Conservation (phyloP, 1,140 invertebrate genomes). For the Hermatobates lingyangjiaoensis region DNA sequence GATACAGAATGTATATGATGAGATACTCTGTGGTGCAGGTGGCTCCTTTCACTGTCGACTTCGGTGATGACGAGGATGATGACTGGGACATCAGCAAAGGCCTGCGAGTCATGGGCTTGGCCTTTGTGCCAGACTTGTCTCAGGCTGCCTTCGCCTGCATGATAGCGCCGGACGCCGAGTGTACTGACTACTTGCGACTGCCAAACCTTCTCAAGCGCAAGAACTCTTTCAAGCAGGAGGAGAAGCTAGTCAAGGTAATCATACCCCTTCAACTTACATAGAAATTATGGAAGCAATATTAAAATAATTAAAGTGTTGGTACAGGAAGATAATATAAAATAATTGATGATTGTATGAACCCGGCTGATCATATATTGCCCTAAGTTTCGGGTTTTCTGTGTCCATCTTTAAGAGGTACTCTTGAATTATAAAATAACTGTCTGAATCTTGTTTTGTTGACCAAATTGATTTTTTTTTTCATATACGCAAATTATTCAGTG, state of each 20-base stretch:
- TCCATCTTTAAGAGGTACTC: no score
- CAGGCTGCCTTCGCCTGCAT: constrained; percentile 78
- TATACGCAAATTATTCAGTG: no score
- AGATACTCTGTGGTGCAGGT: constrained; percentile 31
- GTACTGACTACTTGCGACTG: constrained; percentile 73
- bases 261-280: no score
- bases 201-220: constrained; percentile 67
- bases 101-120: constrained; percentile 67
- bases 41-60: constrained; percentile 62
- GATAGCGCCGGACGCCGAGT: constrained; percentile 73
- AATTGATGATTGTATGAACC: background rate
- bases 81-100: constrained; percentile 77
- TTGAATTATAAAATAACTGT: no score
- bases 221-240: constrained; percentile 48
- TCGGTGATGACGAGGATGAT: constrained; percentile 72
- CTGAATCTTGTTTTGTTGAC: no score
- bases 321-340: background rate
- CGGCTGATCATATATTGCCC: no score
- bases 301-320: no score
- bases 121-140: constrained; percentile 69
- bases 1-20: no score
- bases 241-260: constrained; percentile 48
- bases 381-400: no score
- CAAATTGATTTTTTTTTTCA: no score
- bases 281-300: no score